These are phyloP conservation scores for Nemotelus nigrinus DNA, from an alignment of 2,888 invertebrate genomes.

Conservation along the genomic window DNA sequence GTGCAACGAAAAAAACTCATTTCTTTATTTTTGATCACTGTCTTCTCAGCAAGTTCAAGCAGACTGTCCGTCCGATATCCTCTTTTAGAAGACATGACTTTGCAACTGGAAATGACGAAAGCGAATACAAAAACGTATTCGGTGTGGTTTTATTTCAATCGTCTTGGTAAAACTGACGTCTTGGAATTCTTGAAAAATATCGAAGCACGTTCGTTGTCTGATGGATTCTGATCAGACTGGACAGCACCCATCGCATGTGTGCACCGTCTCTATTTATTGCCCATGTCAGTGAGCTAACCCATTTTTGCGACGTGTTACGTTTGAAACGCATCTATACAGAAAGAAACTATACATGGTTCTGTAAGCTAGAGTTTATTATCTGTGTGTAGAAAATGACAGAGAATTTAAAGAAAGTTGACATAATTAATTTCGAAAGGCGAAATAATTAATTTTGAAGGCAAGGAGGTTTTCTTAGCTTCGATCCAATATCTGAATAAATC, in stretches of 20 bases:
- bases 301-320: background rate
- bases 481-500: too few species aligned
- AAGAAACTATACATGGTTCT: background rate
- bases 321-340: background rate
- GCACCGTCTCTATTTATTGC: slow-evolving; percentile 34
- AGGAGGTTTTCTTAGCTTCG: too few species aligned
- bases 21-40: slow-evolving; percentile 23
- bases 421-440: too few species aligned
- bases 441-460: too few species aligned
- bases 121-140: slow-evolving; percentile 31
- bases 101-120: slow-evolving; percentile 45
- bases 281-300: slow-evolving; percentile 16
- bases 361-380: too few species aligned
- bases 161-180: slow-evolving; percentile 37
- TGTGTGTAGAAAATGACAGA: too few species aligned
- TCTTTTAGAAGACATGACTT: slow-evolving; percentile 45
- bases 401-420: too few species aligned
- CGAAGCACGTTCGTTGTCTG: slow-evolving; percentile 38
- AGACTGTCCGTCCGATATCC: slow-evolving; percentile 43
- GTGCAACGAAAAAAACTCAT: background rate
- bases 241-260: slow-evolving; percentile 32
- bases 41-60: slow-evolving; percentile 30
- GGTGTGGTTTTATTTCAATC: slow-evolving; percentile 48
- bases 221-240: slow-evolving; percentile 42
- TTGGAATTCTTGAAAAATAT: slow-evolving; percentile 43